A percentile compares a stretch with the other conserved stretches of the same genome.
phyloP scores from a whole-genome alignment of 2,113 vertebrate genomes.

The Neopipo cinnamomea region DNA sequence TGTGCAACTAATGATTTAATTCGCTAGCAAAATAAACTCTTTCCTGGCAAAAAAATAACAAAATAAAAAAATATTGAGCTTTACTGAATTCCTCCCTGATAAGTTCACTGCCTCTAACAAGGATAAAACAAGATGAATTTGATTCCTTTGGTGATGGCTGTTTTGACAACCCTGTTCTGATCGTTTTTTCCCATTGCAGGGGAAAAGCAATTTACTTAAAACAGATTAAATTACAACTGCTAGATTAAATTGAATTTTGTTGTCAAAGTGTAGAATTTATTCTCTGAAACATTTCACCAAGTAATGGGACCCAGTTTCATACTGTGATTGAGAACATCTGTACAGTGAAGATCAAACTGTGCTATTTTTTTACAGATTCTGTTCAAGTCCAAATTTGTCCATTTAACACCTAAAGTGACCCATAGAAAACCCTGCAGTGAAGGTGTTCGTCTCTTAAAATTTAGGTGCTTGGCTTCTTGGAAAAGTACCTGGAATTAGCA shows the following conservation, averaged over 20 bases:
- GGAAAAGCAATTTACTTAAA: slow-evolving; percentile 31
- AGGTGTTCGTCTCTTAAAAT: background rate
- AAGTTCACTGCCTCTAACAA: background rate
- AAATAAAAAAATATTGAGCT: background rate
- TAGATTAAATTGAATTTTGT: slow-evolving; percentile 14
- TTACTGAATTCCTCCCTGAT: background rate
- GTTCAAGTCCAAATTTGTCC: background rate
- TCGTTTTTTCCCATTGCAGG: background rate
- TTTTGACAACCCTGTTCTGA: background rate
- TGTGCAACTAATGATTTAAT: slow-evolving; percentile 35
- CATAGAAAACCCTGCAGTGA: background rate
- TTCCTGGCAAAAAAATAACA: slow-evolving; percentile 12
- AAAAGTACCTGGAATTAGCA: background rate
- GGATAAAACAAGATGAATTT: background rate
- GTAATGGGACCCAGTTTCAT: background rate
- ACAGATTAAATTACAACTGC: background rate
- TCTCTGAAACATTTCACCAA: background rate
- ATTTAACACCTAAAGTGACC: background rate
- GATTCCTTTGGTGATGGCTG: background rate
- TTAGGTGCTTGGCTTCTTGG: background rate
- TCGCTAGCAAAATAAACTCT: background rate
- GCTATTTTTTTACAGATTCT: background rate
- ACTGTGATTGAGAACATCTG: background rate
- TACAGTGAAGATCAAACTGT: background rate
- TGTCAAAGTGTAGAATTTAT: background rate